Conservation (phyloP, 1,140 invertebrate species). For the Littorina saxatilis region DNA sequence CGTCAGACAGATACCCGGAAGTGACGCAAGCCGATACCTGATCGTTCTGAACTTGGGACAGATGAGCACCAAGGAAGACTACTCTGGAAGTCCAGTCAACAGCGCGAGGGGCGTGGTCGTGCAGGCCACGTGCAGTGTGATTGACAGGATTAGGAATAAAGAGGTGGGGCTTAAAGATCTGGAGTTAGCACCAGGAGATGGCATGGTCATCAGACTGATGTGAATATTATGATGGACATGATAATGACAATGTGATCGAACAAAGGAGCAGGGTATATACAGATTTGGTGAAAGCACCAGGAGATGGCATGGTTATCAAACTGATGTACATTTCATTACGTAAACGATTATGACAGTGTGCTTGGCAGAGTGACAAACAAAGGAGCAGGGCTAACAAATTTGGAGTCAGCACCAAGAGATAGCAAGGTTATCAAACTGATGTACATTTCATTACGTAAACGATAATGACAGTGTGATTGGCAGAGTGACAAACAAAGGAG, state of each 20-base stretch:
- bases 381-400: no score
- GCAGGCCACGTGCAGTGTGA: slow-evolving; percentile 27
- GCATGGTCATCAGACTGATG: slow-evolving; percentile 34
- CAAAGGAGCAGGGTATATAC: not conserved
- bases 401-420: no score
- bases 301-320: no score
- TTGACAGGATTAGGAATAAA: not conserved
- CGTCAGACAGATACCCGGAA: slow-evolving; percentile 28
- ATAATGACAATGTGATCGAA: no score
- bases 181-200: slow-evolving; percentile 38
- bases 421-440: no score
- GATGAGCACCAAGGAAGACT: slow-evolving; percentile 38
- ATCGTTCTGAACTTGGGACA: slow-evolving; percentile 46
- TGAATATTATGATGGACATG: not conserved
- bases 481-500: no score
- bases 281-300: not conserved
- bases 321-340: no score
- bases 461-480: no score
- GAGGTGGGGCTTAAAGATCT: slow-evolving; percentile 22
- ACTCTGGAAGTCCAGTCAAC: slow-evolving; percentile 24
- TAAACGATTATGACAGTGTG: no score
- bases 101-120: slow-evolving; percentile 32
- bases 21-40: slow-evolving; percentile 32
- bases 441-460: no score
- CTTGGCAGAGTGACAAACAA: no score